Base-by-base conservation (phyloP, 1,140 invertebrate genomes). In the Probaryconus sp. region DNA sequence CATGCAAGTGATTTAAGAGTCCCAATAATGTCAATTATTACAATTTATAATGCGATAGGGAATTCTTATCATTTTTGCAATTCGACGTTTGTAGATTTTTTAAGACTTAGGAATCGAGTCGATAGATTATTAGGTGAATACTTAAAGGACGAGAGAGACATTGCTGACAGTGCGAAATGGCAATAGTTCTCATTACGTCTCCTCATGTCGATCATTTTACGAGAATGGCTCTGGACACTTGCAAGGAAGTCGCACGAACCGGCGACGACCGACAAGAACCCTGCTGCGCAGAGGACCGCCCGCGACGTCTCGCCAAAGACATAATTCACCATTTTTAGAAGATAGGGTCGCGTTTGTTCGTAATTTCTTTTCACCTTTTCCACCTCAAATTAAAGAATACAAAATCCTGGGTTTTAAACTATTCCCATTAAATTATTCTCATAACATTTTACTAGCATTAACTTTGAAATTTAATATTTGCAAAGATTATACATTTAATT, bases 121-220 rank as follows among this genome's bases (percentile, higher is more conserved):
- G n/a, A n/a, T n/a, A n/a, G n/a, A n/a, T n/a, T n/a, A n/a, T n/a
- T n/a, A n/a, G n/a, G n/a, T n/a, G n/a, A n/a, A n/a, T n/a, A n/a
- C n/a, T n/a, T n/a, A 26, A 26, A 47, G 17, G 17, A 47, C 3
- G 21, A 24, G 7, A 3, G 7, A 4, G 3, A 24, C 21, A 4
- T 24, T 24, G 21, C 21, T 55, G 55, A 55, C n/a, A 37, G 67
- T 48, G 56, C 67, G 67, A 71, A 63, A 61, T 55, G 43, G 56
- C 28, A 45, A 71, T 69, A 47, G 16, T 69, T 61, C 51, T 68
- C 64, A 60, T 68, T 60, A 60, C 45, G 67, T 71, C 40, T 35
- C 40, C 56, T 7, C 42, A 11, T 10, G 4, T 16, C 18, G 42
- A 45, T 26, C 18, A 21, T 18, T 42, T 42, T 21, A n/a, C 10